phyloP scores from a whole-genome alignment of 2,888 invertebrate genomes.

The Apodemia hepburni region DNA sequence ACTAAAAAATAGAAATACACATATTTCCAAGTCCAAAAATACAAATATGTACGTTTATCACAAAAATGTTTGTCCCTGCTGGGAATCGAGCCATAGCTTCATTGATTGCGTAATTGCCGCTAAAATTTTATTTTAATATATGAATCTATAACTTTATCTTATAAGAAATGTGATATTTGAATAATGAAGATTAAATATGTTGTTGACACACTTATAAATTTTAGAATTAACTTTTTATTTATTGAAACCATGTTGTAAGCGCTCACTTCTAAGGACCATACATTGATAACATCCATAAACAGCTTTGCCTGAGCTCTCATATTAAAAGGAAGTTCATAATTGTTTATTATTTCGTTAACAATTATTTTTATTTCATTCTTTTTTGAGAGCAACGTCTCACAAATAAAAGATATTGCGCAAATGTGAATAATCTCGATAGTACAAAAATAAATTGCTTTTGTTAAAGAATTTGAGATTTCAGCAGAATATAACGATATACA shows the following conservation, averaged over 20 bases:
- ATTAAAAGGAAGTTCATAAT: constrained; percentile 8
- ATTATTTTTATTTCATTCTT: constrained; percentile 1
- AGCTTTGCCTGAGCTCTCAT: constrained; percentile 17
- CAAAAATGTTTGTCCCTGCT: too few relatives aligned
- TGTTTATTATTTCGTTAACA: constrained; percentile 1
- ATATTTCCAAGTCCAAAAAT: too few relatives aligned
- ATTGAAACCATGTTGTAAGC: constrained; percentile 12
- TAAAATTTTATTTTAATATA: too few relatives aligned
- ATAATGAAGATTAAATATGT: constrained; percentile 15
- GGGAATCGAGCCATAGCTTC: too few relatives aligned
- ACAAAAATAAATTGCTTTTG: background rate
- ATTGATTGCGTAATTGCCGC: too few relatives aligned
- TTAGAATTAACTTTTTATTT: constrained; percentile 2
- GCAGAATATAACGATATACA: background rate
- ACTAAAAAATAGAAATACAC: too few relatives aligned
- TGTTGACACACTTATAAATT: background rate
- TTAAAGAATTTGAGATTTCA: background rate
- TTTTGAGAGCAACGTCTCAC: background rate
- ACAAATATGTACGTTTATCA: too few relatives aligned
- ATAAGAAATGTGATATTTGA: constrained; percentile 13
- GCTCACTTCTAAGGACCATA: background rate
- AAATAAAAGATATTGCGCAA: background rate
- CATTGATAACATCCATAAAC: constrained; percentile 12
- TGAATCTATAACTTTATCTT: too few relatives aligned
- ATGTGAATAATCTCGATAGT: background rate